These are phyloP conservation scores for Chinchilla lanigera DNA, from an alignment of 2,113 vertebrate species.

Conservation along the genomic window DNA sequence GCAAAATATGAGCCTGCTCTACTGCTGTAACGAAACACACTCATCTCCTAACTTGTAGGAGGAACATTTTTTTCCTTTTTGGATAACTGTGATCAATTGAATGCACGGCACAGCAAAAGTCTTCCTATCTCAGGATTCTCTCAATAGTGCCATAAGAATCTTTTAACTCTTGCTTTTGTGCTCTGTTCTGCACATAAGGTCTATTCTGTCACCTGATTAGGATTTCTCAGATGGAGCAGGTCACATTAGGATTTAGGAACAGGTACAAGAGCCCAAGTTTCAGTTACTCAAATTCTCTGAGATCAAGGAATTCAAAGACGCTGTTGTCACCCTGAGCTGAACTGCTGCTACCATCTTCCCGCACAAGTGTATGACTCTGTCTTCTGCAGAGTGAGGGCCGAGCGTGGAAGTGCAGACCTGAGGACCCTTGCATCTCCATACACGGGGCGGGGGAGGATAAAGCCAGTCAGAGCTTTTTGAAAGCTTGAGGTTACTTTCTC, in stretches of 20 bases:
- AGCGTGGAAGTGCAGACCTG: neutral
- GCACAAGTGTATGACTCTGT: neutral
- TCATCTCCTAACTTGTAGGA: neutral
- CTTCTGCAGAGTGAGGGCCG: neutral
- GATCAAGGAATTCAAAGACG: neutral
- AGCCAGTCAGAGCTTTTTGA: neutral
- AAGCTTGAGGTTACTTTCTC: neutral
- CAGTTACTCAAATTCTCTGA: neutral
- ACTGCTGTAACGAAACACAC: neutral
- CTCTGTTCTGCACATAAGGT: neutral
- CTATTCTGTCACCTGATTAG: neutral
- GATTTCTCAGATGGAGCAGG: neutral
- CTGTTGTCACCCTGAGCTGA: neutral
- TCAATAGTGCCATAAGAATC: neutral
- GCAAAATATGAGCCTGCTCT: neutral
- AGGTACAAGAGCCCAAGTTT: neutral
- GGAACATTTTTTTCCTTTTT: neutral
- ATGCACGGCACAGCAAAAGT: neutral
- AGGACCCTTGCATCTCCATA: accelerated
- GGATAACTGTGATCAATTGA: neutral
- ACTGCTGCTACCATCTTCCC: neutral
- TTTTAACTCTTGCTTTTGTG: neutral
- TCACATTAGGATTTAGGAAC: neutral
- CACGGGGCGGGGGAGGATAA: neutral
- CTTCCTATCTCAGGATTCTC: neutral